A percentile compares a stretch with the other conserved stretches of the same genome.
These are phyloP conservation scores for Eulithis prunata DNA, from an alignment of 2,888 invertebrate genomes.

Conservation along the genomic window DNA sequence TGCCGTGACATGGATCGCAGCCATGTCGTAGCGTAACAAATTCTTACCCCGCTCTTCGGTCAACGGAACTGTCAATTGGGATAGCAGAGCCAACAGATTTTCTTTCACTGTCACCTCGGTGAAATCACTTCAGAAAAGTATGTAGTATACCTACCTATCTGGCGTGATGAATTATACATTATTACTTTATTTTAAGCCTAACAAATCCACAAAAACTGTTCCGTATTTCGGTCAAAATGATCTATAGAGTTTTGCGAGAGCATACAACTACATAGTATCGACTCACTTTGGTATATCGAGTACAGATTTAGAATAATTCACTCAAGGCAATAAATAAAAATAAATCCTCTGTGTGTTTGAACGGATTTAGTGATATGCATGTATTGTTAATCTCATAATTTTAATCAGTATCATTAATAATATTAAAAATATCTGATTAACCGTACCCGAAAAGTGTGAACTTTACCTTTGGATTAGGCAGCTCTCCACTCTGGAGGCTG, in stretches of 20 bases:
- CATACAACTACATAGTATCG: constrained; percentile 20
- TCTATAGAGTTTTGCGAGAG: constrained; percentile 32
- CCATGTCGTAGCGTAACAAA: constrained; percentile 59
- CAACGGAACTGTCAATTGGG: constrained; percentile 75
- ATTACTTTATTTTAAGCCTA: constrained; percentile 35
- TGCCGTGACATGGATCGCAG: constrained; percentile 68
- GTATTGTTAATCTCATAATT: no score
- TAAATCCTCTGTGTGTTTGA: no score
- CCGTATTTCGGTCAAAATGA: constrained; percentile 37
- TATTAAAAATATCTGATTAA: no score
- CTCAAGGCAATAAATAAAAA: constrained; percentile 34
- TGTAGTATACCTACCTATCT: constrained; percentile 36
- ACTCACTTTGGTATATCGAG: constrained; percentile 22
- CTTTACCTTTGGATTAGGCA: constrained; percentile 98
- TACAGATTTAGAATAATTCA: constrained; percentile 31
- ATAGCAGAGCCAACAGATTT: constrained; percentile 67
- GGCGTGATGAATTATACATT: constrained; percentile 54
- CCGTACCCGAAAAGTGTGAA: not conserved
- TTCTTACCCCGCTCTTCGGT: constrained; percentile 61
- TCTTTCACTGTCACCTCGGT: constrained; percentile 61
- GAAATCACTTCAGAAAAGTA: constrained; percentile 59
- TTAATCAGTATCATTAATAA: no score
- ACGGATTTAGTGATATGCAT: no score
- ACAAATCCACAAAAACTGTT: constrained; percentile 34
- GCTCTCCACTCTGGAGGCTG: constrained; percentile 96